Evolutionary conservation across 2,888 invertebrate genomes (phyloP).

Genomic region (Exocentrus adspersus): DNA sequence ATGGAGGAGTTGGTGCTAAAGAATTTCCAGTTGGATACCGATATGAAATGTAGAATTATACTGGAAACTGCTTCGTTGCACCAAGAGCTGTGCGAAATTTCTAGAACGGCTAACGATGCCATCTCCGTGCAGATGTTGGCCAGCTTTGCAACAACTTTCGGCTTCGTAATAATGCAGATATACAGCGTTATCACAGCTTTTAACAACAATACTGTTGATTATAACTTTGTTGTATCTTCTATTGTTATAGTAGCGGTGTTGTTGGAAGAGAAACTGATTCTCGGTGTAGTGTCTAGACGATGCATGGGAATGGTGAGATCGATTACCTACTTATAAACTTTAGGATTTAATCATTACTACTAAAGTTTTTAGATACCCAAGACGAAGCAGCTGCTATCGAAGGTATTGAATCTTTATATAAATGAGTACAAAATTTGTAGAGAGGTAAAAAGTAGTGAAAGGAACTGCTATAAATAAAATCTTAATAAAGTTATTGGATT

Average conservation of each 20-base stretch:
- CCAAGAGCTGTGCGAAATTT: neutral
- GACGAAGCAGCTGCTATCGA: neutral
- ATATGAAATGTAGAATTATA: neutral
- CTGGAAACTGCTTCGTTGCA: neutral
- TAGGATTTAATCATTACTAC: no score
- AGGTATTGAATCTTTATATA: neutral
- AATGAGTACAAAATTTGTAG: neutral
- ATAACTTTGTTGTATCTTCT: neutral
- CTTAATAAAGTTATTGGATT: no score
- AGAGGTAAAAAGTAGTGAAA: neutral
- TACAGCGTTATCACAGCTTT: neutral
- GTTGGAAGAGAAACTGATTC: neutral
- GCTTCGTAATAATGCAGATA: neutral
- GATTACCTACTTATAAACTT: no score
- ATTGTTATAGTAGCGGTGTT: neutral
- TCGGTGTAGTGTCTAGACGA: neutral
- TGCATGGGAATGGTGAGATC: conserved; percentile 3
- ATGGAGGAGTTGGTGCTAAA: neutral
- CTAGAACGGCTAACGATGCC: neutral
- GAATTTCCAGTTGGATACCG: neutral
- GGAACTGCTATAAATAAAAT: no score
- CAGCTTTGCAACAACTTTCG: neutral
- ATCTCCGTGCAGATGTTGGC: neutral
- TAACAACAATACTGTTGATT: neutral
- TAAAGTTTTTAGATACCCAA: neutral